phyloP scores from a whole-genome alignment of 2,888 invertebrate species.

The Byasa hedistus region DNA sequence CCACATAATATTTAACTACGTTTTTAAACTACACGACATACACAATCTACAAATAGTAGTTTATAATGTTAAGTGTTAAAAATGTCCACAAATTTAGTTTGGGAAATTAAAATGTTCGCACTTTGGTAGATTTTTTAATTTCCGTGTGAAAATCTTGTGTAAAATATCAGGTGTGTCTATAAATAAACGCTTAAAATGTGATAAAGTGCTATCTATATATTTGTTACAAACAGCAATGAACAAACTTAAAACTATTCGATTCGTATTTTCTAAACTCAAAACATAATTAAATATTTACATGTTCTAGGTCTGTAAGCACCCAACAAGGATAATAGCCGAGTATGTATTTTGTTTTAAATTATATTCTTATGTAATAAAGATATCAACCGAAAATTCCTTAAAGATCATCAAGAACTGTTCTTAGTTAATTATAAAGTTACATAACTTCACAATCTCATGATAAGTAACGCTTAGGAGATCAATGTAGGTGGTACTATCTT shows the following conservation, averaged over 20 bases:
- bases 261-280: not conserved
- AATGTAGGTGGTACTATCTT: too few relatives aligned
- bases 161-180: not conserved
- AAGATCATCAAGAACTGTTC: not conserved
- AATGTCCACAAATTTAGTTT: too few relatives aligned
- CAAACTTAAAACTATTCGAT: slow-evolving; percentile 1
- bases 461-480: too few relatives aligned
- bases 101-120: not conserved
- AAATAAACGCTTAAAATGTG: not conserved
- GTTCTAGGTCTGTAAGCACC: slow-evolving; percentile 74
- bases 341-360: slow-evolving; percentile 36
- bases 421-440: too few relatives aligned
- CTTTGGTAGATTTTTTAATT: not conserved
- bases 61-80: not conserved
- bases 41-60: not conserved
- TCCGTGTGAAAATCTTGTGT: slow-evolving; percentile 16
- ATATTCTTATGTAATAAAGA: not conserved
- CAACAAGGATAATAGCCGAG: slow-evolving; percentile 52
- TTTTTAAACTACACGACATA: not conserved
- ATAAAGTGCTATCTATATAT: not conserved
- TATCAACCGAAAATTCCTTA: not conserved
- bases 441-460: too few relatives aligned
- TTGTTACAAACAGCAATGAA: not conserved
- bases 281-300: slow-evolving; percentile 39
- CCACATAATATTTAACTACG: not conserved